phyloP scores from a whole-genome alignment of 2,888 invertebrate species.

The Drosophila kokeensis region DNA sequence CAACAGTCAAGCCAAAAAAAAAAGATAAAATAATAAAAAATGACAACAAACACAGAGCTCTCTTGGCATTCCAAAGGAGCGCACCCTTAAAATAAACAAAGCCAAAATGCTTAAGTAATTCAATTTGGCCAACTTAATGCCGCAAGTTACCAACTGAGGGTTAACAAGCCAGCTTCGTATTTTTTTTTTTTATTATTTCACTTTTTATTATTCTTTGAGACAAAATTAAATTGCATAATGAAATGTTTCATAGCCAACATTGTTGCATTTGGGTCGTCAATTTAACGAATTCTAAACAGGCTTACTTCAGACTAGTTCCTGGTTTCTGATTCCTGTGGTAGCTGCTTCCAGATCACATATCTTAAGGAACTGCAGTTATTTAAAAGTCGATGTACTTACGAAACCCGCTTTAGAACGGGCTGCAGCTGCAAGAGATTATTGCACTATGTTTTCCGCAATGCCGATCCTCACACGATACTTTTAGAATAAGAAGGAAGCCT shows the following conservation, averaged over 20 bases:
- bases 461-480: background rate
- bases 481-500: background rate
- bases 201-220: background rate
- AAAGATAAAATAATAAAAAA: background rate
- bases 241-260: constrained; percentile 26
- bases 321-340: background rate
- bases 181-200: constrained; percentile 9
- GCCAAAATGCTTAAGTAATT: constrained; percentile 58
- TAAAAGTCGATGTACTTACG: background rate
- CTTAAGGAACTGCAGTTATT: background rate
- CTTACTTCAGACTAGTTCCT: background rate
- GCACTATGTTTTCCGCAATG: background rate
- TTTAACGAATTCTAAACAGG: background rate
- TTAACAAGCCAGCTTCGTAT: constrained; percentile 27
- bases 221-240: constrained; percentile 45
- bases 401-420: background rate
- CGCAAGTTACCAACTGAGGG: constrained; percentile 49
- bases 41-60: background rate
- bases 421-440: background rate
- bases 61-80: background rate
- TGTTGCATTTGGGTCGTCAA: constrained; percentile 11
- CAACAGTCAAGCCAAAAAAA: constrained; percentile 32
- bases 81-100: constrained; percentile 58
- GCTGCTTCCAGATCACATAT: background rate
- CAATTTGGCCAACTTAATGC: constrained; percentile 56